A percentile compares a stretch with the other conserved stretches of the same genome.
Evolutionary conservation across 2,797 vertebrate genomes (phyloP).

Genomic region (Amniataba percoides): DNA sequence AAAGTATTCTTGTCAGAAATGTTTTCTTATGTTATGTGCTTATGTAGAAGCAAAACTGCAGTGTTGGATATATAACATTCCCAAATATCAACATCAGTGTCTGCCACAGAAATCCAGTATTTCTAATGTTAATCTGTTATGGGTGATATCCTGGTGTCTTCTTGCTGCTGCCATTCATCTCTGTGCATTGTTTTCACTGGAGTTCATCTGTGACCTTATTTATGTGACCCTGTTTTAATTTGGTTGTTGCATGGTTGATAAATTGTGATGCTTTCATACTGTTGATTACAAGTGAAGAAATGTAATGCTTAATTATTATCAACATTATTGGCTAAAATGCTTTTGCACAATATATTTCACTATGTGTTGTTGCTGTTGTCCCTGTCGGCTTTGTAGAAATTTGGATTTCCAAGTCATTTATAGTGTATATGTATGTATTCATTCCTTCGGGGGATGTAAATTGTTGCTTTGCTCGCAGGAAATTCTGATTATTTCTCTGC

Average conservation of each 20-base stretch:
- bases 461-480: neutral
- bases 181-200: neutral
- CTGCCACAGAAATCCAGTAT: neutral
- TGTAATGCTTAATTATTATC: neutral
- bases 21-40: neutral
- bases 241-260: neutral
- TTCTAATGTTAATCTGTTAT: neutral
- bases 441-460: neutral
- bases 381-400: neutral
- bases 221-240: neutral
- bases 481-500: neutral
- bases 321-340: neutral
- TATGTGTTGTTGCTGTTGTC: neutral
- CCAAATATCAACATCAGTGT: neutral
- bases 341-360: neutral
- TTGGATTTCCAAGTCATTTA: neutral
- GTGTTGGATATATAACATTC: neutral
- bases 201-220: slow-evolving; percentile 6
- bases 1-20: neutral
- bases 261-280: slow-evolving; percentile 4
- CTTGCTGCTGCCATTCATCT: slow-evolving; percentile 9
- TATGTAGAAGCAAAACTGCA: neutral
- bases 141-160: neutral
- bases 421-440: neutral
- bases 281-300: neutral